Evolutionary conservation across 2,113 vertebrate species (phyloP).

Genomic region (Boulengeromyrus knoepffleri): DNA sequence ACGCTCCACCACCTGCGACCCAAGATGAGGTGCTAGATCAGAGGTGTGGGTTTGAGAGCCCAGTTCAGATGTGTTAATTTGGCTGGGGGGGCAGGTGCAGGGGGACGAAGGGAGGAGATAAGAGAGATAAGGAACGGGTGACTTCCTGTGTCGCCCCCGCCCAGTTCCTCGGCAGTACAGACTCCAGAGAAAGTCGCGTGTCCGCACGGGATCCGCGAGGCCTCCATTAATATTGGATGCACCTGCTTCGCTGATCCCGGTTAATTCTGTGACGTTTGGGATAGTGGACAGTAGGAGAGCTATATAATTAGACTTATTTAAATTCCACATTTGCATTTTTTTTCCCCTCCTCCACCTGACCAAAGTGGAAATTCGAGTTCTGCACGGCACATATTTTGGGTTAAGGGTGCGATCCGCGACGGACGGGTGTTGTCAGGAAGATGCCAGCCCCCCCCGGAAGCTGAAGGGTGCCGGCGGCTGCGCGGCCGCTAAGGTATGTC

Average conservation of each 20-base stretch:
- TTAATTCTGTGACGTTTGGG: conserved; percentile 27
- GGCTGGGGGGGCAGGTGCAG: background rate
- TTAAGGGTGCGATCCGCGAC: background rate
- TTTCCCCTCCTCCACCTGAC: background rate
- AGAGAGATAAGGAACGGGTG: background rate
- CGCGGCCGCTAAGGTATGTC: background rate
- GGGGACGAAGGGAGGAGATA: background rate
- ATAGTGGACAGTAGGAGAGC: conserved; percentile 14
- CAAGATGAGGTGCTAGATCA: background rate
- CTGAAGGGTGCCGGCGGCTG: background rate
- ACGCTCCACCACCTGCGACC: background rate
- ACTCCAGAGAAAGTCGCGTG: conserved; percentile 27
- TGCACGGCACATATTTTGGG: background rate
- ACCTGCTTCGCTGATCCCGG: conserved; percentile 19
- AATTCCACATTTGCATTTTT: conserved; percentile 34
- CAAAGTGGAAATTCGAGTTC: background rate
- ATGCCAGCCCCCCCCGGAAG: background rate
- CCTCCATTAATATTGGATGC: conserved; percentile 44
- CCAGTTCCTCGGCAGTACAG: conserved; percentile 26
- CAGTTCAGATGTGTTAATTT: background rate
- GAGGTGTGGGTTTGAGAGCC: background rate
- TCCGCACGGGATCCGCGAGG: conserved; percentile 25
- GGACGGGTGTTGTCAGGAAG: background rate
- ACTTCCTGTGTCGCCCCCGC: conserved; percentile 17
- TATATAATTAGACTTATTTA: conserved; percentile 37